phyloP scores from a whole-genome alignment of 1,140 invertebrate species.

The Grapholita molesta region DNA sequence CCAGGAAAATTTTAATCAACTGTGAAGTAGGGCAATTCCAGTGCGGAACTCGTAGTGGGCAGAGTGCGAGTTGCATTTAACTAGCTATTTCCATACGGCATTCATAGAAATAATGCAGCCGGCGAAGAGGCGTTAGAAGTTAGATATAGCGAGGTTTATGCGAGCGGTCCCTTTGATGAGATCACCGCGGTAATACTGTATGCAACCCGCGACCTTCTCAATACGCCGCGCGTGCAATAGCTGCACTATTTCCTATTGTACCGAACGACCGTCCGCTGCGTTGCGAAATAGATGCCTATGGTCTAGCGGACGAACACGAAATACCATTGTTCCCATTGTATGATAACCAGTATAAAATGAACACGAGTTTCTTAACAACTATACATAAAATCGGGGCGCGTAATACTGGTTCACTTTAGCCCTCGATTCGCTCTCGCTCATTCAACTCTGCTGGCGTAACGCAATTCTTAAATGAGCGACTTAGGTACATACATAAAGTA shows the following conservation, averaged over 20 bases:
- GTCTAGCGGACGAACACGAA: slow-evolving; percentile 44
- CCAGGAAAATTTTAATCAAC: slow-evolving; percentile 15
- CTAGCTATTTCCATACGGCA: slow-evolving; percentile 61
- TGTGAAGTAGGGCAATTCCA: slow-evolving; percentile 7
- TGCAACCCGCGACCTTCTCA: slow-evolving; percentile 64
- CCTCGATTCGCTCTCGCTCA: not conserved
- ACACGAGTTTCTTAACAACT: not conserved
- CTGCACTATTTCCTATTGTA: slow-evolving; percentile 73
- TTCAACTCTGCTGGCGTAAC: not conserved
- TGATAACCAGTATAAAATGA: not conserved
- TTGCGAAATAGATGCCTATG: slow-evolving; percentile 69
- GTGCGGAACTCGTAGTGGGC: not conserved
- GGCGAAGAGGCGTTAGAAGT: slow-evolving; percentile 52
- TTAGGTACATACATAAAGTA: slow-evolving; percentile 18
- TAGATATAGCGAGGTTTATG: slow-evolving; percentile 61
- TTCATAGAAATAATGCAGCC: slow-evolving; percentile 62
- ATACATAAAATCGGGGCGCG: not conserved
- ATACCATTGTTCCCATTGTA: not conserved
- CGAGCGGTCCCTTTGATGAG: slow-evolving; percentile 73
- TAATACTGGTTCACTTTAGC: not conserved
- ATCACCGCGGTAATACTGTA: slow-evolving; percentile 68
- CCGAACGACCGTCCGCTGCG: slow-evolving; percentile 42
- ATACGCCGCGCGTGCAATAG: slow-evolving; percentile 61
- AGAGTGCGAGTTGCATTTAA: slow-evolving; percentile 36
- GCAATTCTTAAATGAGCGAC: slow-evolving; percentile 3